Evolutionary conservation across 2,888 invertebrate species (phyloP), one percentile per base, ranked within the genome.

Genomic region (Heliconius ismenius): DNA sequence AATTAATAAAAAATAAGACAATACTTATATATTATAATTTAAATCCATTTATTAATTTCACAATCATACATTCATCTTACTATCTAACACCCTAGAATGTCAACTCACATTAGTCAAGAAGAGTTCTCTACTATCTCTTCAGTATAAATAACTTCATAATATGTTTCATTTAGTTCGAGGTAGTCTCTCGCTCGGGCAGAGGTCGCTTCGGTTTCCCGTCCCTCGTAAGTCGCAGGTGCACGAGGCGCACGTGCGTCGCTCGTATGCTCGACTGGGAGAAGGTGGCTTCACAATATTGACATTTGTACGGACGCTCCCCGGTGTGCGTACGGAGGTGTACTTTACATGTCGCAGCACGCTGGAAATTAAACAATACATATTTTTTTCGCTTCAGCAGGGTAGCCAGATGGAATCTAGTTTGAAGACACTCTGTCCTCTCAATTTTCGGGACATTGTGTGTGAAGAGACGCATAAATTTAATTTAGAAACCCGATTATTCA

Each of bases 251-350:
- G 80, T 93, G 92, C 0, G 92, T 92, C 1, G 85, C 84, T 3
- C 91, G 83, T 0, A 89, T 83, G 73, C 89, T 85, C 67, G 88
- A 79, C 75, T 93, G 93, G 18, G 83, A 86, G 87, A 93, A 93
- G 73, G 85, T 80, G 0, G 92, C 91, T 0, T 90, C 87, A 69
- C 93, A 93, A n/a, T 86, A 84, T 43, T 73, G 78, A 79, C 93
- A 93, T 62, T 86, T 85, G 83, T 86, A 92, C 0, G 93, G 93
- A 0, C 92, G 84, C 76, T 93, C 93, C 1, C 93, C 93, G 0
- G 93, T 93, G 81, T 93, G 93, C 0, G 92, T 93, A 0, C 91
- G 84, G 0, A 91, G 86, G 78, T 93, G 93, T 0, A 83, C 81
- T 78, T 90, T 91, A 0, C 92, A 83, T 21, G 91, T 90, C 0